Conservation (phyloP, 2,888 invertebrate genomes). For the Drosophila diplacantha region DNA sequence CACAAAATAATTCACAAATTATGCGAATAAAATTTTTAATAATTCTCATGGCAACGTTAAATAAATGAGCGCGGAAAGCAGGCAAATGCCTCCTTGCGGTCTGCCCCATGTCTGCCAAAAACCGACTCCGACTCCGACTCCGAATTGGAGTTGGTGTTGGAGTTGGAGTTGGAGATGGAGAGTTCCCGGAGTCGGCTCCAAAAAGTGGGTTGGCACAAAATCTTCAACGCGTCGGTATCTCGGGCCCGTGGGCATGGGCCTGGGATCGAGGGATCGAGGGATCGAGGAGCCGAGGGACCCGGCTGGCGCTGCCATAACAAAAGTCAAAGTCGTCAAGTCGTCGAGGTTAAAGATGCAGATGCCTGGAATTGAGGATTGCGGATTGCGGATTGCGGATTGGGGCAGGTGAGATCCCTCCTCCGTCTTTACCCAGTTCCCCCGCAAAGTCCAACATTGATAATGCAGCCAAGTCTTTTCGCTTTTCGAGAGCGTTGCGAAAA, state of each 20-base stretch:
- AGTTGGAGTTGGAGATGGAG: slow-evolving; percentile 2
- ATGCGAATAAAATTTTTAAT: slow-evolving; percentile 78
- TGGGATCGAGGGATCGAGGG: slow-evolving; percentile 20
- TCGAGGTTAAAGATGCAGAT: slow-evolving; percentile 56
- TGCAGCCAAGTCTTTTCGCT: slow-evolving; percentile 38
- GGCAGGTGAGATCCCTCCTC: slow-evolving; percentile 49
- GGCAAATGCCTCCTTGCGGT: slow-evolving; percentile 32
- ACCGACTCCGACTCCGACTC: slow-evolving; percentile 1
- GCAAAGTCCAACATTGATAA: slow-evolving; percentile 45
- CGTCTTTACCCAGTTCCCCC: neutral
- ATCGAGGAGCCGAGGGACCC: neutral
- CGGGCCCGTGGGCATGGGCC: slow-evolving; percentile 44
- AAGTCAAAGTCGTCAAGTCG: slow-evolving; percentile 62
- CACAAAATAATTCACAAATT: slow-evolving; percentile 76
- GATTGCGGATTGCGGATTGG: slow-evolving; percentile 39
- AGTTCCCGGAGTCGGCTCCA: slow-evolving; percentile 12
- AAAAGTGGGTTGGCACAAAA: slow-evolving; percentile 67
- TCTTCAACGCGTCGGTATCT: slow-evolving; percentile 65
- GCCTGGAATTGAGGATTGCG: slow-evolving; percentile 46
- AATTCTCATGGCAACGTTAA: slow-evolving; percentile 72
- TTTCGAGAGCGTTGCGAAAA: slow-evolving; percentile 60
- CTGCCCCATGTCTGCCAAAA: slow-evolving; percentile 43
- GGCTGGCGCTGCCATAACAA: slow-evolving; percentile 45
- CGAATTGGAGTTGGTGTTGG: neutral
- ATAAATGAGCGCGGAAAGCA: slow-evolving; percentile 58